Conservation (phyloP, 2,888 invertebrate species). For the Liodrosophila aerea region DNA sequence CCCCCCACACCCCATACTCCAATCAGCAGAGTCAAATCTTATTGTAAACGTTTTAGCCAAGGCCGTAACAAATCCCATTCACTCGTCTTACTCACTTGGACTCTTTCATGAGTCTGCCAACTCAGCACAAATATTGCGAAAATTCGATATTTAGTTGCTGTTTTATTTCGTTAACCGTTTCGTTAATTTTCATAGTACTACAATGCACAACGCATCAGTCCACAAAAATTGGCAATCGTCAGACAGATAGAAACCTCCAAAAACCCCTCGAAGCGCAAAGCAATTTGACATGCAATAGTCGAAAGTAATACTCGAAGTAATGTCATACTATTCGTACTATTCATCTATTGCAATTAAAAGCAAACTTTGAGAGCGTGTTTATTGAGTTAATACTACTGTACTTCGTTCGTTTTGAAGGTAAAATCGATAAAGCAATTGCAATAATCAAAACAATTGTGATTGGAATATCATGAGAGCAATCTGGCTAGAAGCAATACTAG, state of each 20-base stretch:
- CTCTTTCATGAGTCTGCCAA: slow-evolving; percentile 9
- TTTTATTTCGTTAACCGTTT: slow-evolving; percentile 14
- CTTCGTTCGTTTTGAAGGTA: no score
- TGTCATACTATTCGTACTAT: slow-evolving; percentile 63
- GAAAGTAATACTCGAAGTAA: slow-evolving; percentile 63
- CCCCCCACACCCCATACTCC: not conserved
- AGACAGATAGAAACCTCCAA: slow-evolving; percentile 13
- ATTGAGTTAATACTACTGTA: slow-evolving; percentile 8
- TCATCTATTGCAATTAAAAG: slow-evolving; percentile 67
- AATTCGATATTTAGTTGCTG: slow-evolving; percentile 40
- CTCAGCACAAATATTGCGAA: slow-evolving; percentile 41
- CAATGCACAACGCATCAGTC: slow-evolving; percentile 40
- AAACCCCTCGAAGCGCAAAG: slow-evolving; percentile 64
- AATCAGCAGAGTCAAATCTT: slow-evolving; percentile 8
- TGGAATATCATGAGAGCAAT: not conserved
- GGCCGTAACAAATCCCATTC: slow-evolving; percentile 70
- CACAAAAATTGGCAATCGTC: slow-evolving; percentile 68
- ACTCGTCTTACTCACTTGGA: slow-evolving; percentile 47
- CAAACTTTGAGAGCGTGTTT: slow-evolving; percentile 19
- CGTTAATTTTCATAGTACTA: slow-evolving; percentile 45
- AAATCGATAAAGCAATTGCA: not conserved
- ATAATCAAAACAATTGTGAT: not conserved
- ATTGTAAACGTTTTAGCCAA: slow-evolving; percentile 50
- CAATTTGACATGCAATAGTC: slow-evolving; percentile 79
- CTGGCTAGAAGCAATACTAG: not conserved